Percentiles rank a stretch among this genome's conserved stretches.
Conservation (phyloP, 2,113 vertebrate species). For the Phodopus roborovskii region DNA sequence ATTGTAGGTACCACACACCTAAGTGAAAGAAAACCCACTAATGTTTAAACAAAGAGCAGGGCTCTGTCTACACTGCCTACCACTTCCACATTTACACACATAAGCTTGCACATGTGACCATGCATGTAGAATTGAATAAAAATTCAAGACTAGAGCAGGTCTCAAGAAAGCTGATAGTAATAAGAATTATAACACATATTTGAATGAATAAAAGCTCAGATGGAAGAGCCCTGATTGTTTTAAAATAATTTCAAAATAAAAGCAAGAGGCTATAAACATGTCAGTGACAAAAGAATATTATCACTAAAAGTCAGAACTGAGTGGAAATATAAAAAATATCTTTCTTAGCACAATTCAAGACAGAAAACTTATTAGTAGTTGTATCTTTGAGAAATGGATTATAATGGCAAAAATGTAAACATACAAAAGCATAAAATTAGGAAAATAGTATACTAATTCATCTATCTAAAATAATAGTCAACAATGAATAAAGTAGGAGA, state of each 20-base stretch:
- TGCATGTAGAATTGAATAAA: not conserved
- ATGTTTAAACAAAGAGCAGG: not conserved
- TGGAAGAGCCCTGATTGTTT: not conserved
- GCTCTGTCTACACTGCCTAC: not conserved
- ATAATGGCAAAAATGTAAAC: not conserved
- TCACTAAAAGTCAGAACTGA: not conserved
- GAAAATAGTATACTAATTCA: not conserved
- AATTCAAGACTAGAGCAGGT: not conserved
- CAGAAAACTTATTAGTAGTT: not conserved
- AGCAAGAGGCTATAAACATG: not conserved
- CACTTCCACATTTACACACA: too few relatives aligned
- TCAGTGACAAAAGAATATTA: not conserved
- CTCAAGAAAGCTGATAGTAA: not conserved
- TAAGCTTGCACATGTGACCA: not conserved
- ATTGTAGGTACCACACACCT: not conserved
- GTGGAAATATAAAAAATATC: not conserved
- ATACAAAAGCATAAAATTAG: not conserved
- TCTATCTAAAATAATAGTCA: not conserved
- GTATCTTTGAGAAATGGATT: not conserved
- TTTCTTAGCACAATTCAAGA: slow-evolving; percentile 8
- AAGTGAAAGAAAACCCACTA: accelerated
- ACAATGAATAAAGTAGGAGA: not conserved
- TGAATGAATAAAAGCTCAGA: not conserved
- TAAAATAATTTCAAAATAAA: not conserved
- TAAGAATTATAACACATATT: not conserved